Base-by-base conservation (phyloP, 2,113 vertebrate genomes). In the Ginglymostoma cirratum region DNA sequence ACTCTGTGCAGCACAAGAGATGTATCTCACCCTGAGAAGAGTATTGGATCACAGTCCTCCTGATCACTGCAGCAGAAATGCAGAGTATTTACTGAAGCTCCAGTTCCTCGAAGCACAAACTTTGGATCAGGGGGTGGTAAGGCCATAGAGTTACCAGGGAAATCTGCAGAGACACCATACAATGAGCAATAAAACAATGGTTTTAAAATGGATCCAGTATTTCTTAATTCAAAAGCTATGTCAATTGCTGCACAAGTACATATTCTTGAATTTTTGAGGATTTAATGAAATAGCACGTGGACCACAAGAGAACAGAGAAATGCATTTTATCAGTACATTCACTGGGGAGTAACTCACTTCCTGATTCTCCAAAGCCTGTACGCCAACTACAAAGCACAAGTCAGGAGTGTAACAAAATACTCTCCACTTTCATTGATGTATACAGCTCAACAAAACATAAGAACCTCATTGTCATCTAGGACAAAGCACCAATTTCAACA, bases 11-110 rank as follows among this genome's bases (percentile, higher is more conserved):
- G 55, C n/a, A 65, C 96, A 80, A 24, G 42, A 1, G 0, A 24
- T 12, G 90, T 3, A 2, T 97, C 98, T 98, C 85, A 99, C 99
- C 99, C 99, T 17, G 99, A 99, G 97, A 98, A 98, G 67, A 99
- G 98, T 21, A 98, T 38, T 0, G 98, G 98, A 34, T 89, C 30
- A 5, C 96, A 97, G 0, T 96, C 96, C 48, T 96, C 97, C 21
- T 96, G 96, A 96, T 93, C 96, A 3, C 67, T 94, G 80, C 98
- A 98, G 85, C 96, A 97, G 96, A 99, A 99, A 96, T 98, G 98
- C 87, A 99, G 97, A 0, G 98, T 96, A 70, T 99, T 98, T 85
- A 99, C 97, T 0, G 98, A 96, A 5, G 98, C 98, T 5, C 97
- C 96, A 0, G 98, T 96, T 0, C 99, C 99, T 96, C 99, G 98